Evolutionary conservation across 2,888 invertebrate genomes (phyloP), one percentile per base, ranked within the genome.

Genomic region (Lasioglossum malachurum): DNA sequence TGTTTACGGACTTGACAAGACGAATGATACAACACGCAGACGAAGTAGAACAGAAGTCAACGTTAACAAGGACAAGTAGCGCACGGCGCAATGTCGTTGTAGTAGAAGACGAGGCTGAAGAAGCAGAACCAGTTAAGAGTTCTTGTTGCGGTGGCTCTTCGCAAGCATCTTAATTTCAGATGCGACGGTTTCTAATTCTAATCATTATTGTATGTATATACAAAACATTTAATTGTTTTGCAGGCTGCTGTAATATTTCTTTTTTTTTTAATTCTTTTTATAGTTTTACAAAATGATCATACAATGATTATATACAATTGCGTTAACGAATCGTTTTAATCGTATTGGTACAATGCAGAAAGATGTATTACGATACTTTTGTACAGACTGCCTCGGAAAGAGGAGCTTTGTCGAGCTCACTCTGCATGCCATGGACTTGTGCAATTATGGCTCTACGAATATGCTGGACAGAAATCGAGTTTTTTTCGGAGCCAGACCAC

Each of bases 1-100:
- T 99, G 94, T 99, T 99, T 95, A 95, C 98, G 75, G 97, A 98
- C 89, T 95, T 99, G 84, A 98, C 98, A 60, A 96, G 97, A 93
- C 97, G 97, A 92, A 98, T 98, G 97, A 96, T 98, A 81, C 89
- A 92, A 10, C 94, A 94, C 57, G 94, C 94, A 0, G 94, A 95
- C 49, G 91, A 94, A 60, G 91, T 89, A 67, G 92, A 95, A 76
- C 92, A 94, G 80, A 94, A 93, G 53, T 93, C 94, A 10, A 93
- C 93, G 8, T 89, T 96, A n/a, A 94, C 94, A 72, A 93, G 96
- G 81, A 94, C 95, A 46, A 95, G 94, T 80, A 95, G 95, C 84
- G 94, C 95, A 64, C 93, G 95, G 75, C 94, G 96, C 57, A 96
- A 96, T 83, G 95, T 96, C 27, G 95, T 96, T 2, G 95, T 96